Percentiles rank a stretch among this genome's conserved stretches.
These are phyloP conservation scores for Sycophila texana DNA, from an alignment of 2,888 invertebrate genomes.

Conservation along the genomic window DNA sequence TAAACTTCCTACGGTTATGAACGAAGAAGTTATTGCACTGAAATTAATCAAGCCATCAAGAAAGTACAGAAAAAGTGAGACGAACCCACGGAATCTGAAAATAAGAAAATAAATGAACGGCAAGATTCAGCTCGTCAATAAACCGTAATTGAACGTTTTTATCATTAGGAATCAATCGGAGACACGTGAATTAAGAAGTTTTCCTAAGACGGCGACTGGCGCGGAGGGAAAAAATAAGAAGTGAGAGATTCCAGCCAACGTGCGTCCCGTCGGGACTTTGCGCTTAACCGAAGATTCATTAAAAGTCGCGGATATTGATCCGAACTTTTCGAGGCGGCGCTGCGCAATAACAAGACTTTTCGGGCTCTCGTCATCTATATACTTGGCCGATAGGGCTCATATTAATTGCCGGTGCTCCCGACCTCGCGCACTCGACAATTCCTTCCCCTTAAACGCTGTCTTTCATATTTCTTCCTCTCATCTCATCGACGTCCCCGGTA, in stretches of 20 bases:
- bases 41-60: too few relatives aligned
- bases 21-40: too few relatives aligned
- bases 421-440: slow-evolving; percentile 10
- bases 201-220: neutral
- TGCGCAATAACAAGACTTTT: slow-evolving; percentile 33
- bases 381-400: slow-evolving; percentile 20
- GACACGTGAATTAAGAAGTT: slow-evolving; percentile 22
- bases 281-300: slow-evolving; percentile 29
- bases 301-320: slow-evolving; percentile 21
- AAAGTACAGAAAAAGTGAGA: neutral
- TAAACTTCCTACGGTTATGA: too few relatives aligned
- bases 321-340: slow-evolving; percentile 9
- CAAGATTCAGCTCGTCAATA: neutral
- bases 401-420: slow-evolving; percentile 31
- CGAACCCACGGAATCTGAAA: neutral
- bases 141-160: neutral
- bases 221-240: neutral
- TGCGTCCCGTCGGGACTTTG: neutral
- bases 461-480: slow-evolving; percentile 22
- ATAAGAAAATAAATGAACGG: slow-evolving; percentile 14
- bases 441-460: slow-evolving; percentile 24
- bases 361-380: slow-evolving; percentile 13
- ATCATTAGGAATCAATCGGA: slow-evolving; percentile 14
- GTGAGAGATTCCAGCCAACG: neutral
- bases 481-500: slow-evolving; percentile 9